These are phyloP conservation scores for Limonius californicus DNA, from an alignment of 1,140 invertebrate genomes.

Conservation along the genomic window DNA sequence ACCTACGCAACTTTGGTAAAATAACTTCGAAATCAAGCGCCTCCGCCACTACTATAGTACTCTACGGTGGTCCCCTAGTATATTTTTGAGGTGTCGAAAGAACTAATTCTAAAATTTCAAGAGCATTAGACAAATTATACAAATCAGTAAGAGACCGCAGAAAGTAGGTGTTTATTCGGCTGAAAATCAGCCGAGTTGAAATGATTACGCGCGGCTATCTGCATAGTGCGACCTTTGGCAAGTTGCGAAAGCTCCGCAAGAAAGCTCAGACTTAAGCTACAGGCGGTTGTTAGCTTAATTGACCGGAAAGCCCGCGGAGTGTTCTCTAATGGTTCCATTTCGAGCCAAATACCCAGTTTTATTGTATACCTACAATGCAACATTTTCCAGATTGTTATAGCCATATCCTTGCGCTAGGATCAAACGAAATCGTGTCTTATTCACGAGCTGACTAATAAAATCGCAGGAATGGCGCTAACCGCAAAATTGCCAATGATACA, in stretches of 20 bases:
- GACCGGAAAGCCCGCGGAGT: not conserved
- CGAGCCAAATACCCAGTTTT: not conserved
- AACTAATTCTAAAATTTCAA: too few species aligned
- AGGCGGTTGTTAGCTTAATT: slow-evolving; percentile 8
- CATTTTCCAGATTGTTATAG: not conserved
- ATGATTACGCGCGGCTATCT: not conserved
- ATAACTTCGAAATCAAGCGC: too few species aligned
- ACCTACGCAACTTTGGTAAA: too few species aligned
- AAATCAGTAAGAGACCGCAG: too few species aligned
- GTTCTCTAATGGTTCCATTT: not conserved
- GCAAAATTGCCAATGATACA: too few species aligned
- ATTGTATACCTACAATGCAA: not conserved
- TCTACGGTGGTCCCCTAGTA: too few species aligned
- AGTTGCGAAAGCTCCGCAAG: not conserved
- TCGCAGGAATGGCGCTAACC: too few species aligned
- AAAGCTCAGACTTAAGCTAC: not conserved
- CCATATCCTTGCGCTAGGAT: not conserved
- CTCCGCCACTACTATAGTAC: too few species aligned
- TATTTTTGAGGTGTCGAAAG: too few species aligned
- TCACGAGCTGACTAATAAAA: too few species aligned
- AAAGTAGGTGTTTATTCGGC: not conserved
- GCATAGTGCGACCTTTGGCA: not conserved
- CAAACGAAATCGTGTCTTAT: too few species aligned
- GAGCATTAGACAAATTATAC: not conserved
- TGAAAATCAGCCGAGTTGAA: not conserved